A percentile compares a stretch with the other conserved stretches of the same genome.
Evolutionary conservation across 1,140 invertebrate genomes (phyloP).

Genomic region (Heliconius nattereri): DNA sequence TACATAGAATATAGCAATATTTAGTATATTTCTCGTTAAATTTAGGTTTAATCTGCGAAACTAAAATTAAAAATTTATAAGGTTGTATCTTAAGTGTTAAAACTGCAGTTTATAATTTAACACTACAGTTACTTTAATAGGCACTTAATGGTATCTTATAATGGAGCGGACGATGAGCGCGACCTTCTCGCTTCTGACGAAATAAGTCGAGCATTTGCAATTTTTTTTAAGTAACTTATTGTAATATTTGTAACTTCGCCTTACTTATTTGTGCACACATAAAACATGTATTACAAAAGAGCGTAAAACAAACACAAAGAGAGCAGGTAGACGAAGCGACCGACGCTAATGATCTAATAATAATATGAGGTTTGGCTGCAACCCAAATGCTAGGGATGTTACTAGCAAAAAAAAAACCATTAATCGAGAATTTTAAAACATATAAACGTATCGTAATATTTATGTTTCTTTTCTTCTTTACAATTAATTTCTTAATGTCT

Average conservation of each 20-base stretch:
- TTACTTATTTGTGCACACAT: constrained; percentile 15
- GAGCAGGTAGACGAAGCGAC: constrained; percentile 61
- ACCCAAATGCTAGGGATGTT: constrained; percentile 54
- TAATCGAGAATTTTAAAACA: constrained; percentile 30
- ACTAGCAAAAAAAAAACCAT: constrained; percentile 48
- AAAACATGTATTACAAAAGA: constrained; percentile 31
- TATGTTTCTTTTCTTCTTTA: not conserved
- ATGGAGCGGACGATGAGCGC: constrained; percentile 34
- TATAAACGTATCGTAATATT: constrained; percentile 1
- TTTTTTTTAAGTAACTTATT: constrained; percentile 29
- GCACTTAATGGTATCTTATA: constrained; percentile 25
- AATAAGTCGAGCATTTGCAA: constrained; percentile 30
- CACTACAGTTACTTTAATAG: constrained; percentile 29
- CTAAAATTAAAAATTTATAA: not conserved
- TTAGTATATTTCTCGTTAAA: not conserved
- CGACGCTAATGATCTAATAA: constrained; percentile 70
- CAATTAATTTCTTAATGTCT: not conserved
- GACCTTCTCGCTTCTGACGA: constrained; percentile 41
- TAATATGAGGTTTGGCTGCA: constrained; percentile 64
- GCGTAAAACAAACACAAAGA: constrained; percentile 50
- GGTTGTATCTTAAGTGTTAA: not conserved
- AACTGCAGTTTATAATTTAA: not conserved
- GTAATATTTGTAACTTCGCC: not conserved
- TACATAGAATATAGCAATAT: not conserved
- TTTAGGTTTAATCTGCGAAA: not conserved